These are phyloP conservation scores for Perodicticus potto DNA, from an alignment of 2,797 vertebrate genomes.

Conservation along the genomic window DNA sequence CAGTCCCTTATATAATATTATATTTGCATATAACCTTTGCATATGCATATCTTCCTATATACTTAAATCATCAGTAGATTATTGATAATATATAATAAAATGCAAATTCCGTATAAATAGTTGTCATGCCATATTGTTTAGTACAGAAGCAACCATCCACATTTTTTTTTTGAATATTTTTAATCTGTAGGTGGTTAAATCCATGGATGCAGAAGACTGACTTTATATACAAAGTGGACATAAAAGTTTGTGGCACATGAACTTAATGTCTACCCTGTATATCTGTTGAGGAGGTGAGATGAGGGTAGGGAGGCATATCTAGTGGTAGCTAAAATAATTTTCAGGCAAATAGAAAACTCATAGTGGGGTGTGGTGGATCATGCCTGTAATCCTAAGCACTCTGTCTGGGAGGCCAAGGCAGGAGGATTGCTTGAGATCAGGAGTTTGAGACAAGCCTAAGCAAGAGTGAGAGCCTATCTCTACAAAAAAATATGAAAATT, in stretches of 20 bases:
- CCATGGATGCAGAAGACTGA: not conserved
- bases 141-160: not conserved
- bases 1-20: not conserved
- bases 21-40: not conserved
- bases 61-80: not conserved
- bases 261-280: no score
- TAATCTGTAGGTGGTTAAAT: not conserved
- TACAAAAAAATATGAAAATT: no score
- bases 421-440: no score
- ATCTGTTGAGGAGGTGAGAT: not conserved
- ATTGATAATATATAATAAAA: not conserved
- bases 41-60: not conserved
- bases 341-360: constrained; percentile 4
- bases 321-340: constrained; percentile 12
- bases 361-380: not conserved
- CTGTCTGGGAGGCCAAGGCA: no score
- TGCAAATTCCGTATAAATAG: not conserved
- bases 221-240: not conserved
- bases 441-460: no score
- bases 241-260: no score
- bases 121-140: not conserved
- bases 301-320: not conserved
- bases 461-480: no score
- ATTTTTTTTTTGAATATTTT: not conserved
- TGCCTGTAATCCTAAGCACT: no score